These are phyloP conservation scores for Rhopalosiphum padi DNA, from an alignment of 1,140 invertebrate species.

Conservation along the genomic window DNA sequence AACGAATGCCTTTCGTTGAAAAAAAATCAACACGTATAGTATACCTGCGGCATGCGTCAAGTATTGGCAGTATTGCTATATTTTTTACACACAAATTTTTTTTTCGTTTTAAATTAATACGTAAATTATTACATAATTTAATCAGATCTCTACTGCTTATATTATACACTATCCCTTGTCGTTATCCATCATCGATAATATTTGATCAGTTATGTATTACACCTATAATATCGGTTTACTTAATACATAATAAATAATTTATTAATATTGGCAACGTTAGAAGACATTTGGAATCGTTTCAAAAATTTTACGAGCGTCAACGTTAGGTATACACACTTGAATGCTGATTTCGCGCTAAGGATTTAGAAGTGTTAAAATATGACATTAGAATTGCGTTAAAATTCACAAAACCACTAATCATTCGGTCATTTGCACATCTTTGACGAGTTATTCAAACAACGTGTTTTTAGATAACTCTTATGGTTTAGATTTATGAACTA, in stretches of 20 bases:
- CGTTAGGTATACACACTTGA: not conserved
- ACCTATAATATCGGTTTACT: not conserved
- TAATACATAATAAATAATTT: not conserved
- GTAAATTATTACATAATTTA: not conserved
- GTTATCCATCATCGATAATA: not conserved
- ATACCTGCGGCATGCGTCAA: not conserved
- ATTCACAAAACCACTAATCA: not conserved
- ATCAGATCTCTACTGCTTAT: not conserved
- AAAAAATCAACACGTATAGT: not conserved
- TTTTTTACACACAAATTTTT: not conserved
- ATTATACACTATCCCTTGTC: not conserved
- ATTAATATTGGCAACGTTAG: not conserved
- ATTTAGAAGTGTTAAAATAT: not conserved
- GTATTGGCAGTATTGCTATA: not conserved
- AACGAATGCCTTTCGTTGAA: not conserved
- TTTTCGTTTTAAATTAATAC: not conserved
- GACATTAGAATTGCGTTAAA: not conserved
- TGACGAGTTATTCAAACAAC: not conserved
- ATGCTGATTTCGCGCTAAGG: not conserved
- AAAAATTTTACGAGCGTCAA: no score
- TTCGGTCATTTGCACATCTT: not conserved
- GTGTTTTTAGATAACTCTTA: not conserved
- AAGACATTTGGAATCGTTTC: not conserved
- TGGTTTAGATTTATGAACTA: not conserved
- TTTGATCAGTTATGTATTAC: not conserved